phyloP scores from a whole-genome alignment of 2,888 invertebrate species.

The Gastracanthus pulcherrimus region DNA sequence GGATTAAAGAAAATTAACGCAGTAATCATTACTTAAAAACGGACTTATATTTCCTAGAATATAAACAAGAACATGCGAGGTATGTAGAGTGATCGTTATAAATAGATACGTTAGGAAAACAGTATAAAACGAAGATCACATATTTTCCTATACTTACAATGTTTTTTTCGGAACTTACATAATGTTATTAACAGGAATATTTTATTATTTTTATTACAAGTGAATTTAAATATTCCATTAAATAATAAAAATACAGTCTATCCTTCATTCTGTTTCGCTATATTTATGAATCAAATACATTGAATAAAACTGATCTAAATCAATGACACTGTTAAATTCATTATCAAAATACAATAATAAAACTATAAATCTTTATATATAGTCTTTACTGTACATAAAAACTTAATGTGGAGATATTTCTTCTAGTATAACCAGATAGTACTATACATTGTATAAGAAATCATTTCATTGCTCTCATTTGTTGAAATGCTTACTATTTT shows the following conservation, averaged over 20 bases:
- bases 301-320: slow-evolving; percentile 65
- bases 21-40: slow-evolving; percentile 54
- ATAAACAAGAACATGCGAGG: slow-evolving; percentile 63
- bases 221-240: slow-evolving; percentile 50
- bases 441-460: slow-evolving; percentile 61
- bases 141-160: slow-evolving; percentile 57
- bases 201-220: slow-evolving; percentile 49
- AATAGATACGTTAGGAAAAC: slow-evolving; percentile 58
- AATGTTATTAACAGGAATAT: slow-evolving; percentile 54
- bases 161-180: slow-evolving; percentile 51
- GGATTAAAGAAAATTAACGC: background rate
- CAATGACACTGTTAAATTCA: slow-evolving; percentile 66
- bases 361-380: slow-evolving; percentile 63
- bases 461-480: slow-evolving; percentile 58
- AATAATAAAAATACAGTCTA: slow-evolving; percentile 68
- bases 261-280: slow-evolving; percentile 72
- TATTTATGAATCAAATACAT: slow-evolving; percentile 68
- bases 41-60: slow-evolving; percentile 58
- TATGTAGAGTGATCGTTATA: slow-evolving; percentile 69
- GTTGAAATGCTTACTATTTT: slow-evolving; percentile 48
- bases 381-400: slow-evolving; percentile 73
- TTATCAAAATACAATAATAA: slow-evolving; percentile 68
- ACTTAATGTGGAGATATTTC: slow-evolving; percentile 64
- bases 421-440: slow-evolving; percentile 60
- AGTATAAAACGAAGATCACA: slow-evolving; percentile 59